Evolutionary conservation across 2,888 invertebrate genomes (phyloP).

Genomic region (Ichneumoninae sp.): DNA sequence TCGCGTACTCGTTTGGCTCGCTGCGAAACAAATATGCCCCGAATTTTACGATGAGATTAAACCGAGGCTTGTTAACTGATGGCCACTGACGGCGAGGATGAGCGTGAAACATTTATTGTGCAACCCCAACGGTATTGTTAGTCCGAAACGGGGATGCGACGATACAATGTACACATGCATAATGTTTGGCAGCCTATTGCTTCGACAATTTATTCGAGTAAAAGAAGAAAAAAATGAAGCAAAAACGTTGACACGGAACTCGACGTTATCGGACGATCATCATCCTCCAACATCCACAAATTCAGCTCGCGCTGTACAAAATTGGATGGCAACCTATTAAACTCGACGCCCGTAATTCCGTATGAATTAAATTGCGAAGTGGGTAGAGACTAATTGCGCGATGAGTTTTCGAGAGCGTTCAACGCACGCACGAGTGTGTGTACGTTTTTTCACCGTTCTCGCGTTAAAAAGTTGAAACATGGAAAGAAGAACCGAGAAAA

Average conservation of each 20-base stretch:
- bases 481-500: not conserved
- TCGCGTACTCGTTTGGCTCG: not conserved
- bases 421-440: not conserved
- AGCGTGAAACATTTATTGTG: slow-evolving; percentile 2
- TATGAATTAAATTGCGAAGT: slow-evolving; percentile 10
- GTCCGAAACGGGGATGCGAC: not conserved
- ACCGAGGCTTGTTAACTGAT: not conserved
- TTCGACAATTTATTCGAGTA: not conserved
- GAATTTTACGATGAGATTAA: not conserved
- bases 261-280: not conserved
- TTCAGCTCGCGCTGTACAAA: not conserved
- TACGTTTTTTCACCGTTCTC: not conserved
- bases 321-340: not conserved
- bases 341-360: not conserved
- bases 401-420: slow-evolving; percentile 1
- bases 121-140: not conserved
- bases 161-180: not conserved
- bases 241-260: not conserved
- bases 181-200: not conserved
- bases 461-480: not conserved
- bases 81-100: not conserved
- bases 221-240: not conserved
- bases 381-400: slow-evolving; percentile 6
- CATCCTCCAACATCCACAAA: not conserved
- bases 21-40: not conserved